Evolutionary conservation across 2,888 invertebrate species (phyloP), one percentile per base, ranked within the genome.

Genomic region (Athrips mouffetella): DNA sequence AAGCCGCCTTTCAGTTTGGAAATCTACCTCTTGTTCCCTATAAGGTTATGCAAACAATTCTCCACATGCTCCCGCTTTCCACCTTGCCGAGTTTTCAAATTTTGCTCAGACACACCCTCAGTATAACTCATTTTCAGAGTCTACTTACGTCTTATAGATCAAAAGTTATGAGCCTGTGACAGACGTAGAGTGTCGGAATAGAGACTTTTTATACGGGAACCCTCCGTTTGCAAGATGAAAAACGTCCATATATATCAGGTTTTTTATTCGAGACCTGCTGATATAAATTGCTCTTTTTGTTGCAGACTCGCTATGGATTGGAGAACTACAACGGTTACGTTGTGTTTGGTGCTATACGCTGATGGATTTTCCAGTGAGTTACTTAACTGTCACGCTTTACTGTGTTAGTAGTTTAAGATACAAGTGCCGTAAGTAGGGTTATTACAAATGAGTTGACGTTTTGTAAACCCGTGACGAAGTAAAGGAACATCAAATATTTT

Each of bases 361-460:
- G 81, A 85, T 62, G 87, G 86, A 53, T 89, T 67, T 65, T 89
- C 89, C 59, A 89, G 89, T 89, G 71, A 85, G 87, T 37, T 18
- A 2, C 21, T n/a, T 18, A 11, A n/a, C n/a, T n/a, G n/a, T 65
- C 6, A 40, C 5, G 11, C 4, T 7, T 13, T 16, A 27, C 8
- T 20, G 29, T 20, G n/a, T 13, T n/a, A n/a, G n/a, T n/a, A n/a
- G n/a, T n/a, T n/a, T n/a, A n/a, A n/a, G n/a, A n/a, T n/a, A n/a
- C n/a, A n/a, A n/a, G n/a, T n/a, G n/a, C n/a, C n/a, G n/a, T n/a
- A n/a, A n/a, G n/a, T n/a, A n/a, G n/a, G n/a, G n/a, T n/a, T n/a
- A n/a, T n/a, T n/a, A n/a, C n/a, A n/a, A n/a, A n/a, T n/a, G n/a
- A n/a, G n/a, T n/a, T n/a, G n/a, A n/a, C n/a, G n/a, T n/a, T n/a